phyloP scores from a whole-genome alignment of 2,113 vertebrate genomes.

The Pseudopodoces humilis region DNA sequence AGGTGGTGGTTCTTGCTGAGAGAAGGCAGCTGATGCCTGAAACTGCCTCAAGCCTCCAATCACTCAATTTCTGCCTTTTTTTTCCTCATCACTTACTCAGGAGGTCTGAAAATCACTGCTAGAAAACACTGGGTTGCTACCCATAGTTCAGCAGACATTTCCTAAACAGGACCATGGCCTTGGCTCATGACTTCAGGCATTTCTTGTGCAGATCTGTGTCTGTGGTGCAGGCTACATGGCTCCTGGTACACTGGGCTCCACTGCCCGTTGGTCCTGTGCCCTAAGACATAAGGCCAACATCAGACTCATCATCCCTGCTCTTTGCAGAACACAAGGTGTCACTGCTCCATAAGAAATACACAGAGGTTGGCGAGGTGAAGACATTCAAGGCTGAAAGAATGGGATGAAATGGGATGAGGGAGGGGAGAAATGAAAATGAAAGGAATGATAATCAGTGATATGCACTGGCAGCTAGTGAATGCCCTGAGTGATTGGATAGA shows the following conservation, averaged over 20 bases:
- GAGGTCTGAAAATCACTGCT: not conserved
- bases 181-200: not conserved
- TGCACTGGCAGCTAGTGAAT: not conserved
- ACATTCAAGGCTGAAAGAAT: not conserved
- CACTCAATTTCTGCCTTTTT: not conserved
- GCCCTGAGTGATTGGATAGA: not conserved
- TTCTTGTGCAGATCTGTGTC: not conserved
- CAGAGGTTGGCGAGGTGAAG: not conserved
- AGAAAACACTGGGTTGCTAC: not conserved
- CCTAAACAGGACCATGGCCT: not conserved
- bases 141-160: not conserved
- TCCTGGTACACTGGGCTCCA: not conserved
- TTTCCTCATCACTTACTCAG: not conserved
- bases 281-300: not conserved
- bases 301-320: not conserved
- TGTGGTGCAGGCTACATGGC: not conserved
- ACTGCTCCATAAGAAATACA: not conserved
- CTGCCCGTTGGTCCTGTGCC: not conserved
- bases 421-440: not conserved
- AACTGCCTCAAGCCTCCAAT: not conserved
- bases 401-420: not conserved
- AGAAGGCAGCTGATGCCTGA: not conserved
- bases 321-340: not conserved
- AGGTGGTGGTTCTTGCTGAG: not conserved
- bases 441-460: not conserved